Evolutionary conservation across 2,797 vertebrate species (phyloP).

Genomic region (Sebastolobus altivelis): DNA sequence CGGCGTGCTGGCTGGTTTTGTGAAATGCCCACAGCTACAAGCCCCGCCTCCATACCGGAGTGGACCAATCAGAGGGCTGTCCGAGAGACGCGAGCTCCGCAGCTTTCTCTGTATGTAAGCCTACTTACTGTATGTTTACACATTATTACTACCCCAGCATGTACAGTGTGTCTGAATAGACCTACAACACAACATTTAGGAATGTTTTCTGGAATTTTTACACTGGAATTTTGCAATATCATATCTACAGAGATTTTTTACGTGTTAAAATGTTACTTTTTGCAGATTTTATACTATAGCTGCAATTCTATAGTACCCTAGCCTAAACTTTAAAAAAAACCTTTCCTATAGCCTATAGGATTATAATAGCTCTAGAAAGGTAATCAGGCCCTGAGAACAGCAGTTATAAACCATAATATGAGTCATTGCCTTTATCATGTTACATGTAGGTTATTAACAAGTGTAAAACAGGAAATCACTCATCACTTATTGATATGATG

Average conservation of each 20-base stretch:
- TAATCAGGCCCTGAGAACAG: background rate
- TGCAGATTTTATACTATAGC: background rate
- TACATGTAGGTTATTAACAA: background rate
- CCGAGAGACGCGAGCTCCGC: constrained; percentile 57
- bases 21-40: constrained; percentile 59
- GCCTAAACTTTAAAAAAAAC: too few relatives aligned
- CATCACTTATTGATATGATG: background rate
- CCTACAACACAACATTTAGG: background rate
- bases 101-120: background rate
- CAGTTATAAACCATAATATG: background rate
- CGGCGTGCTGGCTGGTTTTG: constrained; percentile 73
- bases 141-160: background rate
- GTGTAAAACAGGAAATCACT: background rate
- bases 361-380: background rate
- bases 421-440: background rate
- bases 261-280: background rate
- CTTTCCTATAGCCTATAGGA: too few relatives aligned
- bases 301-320: background rate
- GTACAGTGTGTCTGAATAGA: background rate
- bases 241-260: background rate
- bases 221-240: background rate
- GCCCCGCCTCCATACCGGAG: constrained; percentile 55
- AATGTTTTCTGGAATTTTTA: background rate
- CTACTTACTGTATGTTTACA: constrained; percentile 3
- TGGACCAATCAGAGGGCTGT: constrained; percentile 77